Conservation (phyloP, 2,113 vertebrate genomes). For the Grammomys dolichurus region DNA sequence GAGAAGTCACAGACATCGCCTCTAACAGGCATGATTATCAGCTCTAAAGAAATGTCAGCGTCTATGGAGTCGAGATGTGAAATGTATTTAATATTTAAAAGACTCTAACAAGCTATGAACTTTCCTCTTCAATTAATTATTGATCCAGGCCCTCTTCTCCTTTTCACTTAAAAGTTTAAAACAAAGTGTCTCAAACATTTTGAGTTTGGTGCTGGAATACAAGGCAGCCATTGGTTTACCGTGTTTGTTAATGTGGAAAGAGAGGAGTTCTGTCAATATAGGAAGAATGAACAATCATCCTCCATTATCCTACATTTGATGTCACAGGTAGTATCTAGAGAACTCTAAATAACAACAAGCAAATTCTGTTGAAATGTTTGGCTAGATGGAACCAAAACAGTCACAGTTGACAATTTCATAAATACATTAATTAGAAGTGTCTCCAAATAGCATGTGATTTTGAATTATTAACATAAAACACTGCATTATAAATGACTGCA, state of each 20-base stretch:
- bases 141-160: slow-evolving; percentile 82
- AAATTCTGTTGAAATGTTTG: slow-evolving; percentile 91
- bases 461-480: slow-evolving; percentile 94
- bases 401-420: slow-evolving; percentile 93
- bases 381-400: slow-evolving; percentile 92
- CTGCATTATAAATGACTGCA: slow-evolving; percentile 93
- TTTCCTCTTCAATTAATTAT: slow-evolving; percentile 88
- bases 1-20: slow-evolving; percentile 71
- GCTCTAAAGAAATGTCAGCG: slow-evolving; percentile 83
- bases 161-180: slow-evolving; percentile 79
- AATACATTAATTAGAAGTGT: slow-evolving; percentile 93
- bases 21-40: slow-evolving; percentile 79
- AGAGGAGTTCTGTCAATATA: background rate
- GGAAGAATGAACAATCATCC: slow-evolving; percentile 76
- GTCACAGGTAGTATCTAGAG: slow-evolving; percentile 86
- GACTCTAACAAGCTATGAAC: slow-evolving; percentile 85
- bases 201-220: slow-evolving; percentile 34
- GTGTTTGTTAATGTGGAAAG: slow-evolving; percentile 31
- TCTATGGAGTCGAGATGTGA: slow-evolving; percentile 77
- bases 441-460: slow-evolving; percentile 93
- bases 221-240: background rate
- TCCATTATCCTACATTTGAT: slow-evolving; percentile 85
- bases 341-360: slow-evolving; percentile 88
- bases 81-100: slow-evolving; percentile 87
- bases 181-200: slow-evolving; percentile 74